These are phyloP conservation scores for Osmoderma eremita DNA, from an alignment of 2,888 invertebrate genomes.

Conservation along the genomic window DNA sequence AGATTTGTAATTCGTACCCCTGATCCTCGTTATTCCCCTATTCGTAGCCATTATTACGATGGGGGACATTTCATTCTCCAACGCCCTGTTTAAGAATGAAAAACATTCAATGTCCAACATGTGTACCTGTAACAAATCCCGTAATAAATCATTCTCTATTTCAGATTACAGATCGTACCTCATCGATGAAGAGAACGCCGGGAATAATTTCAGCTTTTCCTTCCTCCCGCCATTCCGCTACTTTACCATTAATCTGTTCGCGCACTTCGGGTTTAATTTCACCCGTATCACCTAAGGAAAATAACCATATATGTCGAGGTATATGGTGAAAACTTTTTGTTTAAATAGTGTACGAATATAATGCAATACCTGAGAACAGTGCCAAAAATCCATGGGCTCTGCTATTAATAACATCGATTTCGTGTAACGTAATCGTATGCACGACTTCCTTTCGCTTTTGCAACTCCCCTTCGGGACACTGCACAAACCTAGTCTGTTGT, in stretches of 20 bases:
- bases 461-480: conserved; percentile 97
- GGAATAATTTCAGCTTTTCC: conserved; percentile 99
- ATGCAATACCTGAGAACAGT: conserved; percentile 81
- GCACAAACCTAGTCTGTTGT: conserved; percentile 84
- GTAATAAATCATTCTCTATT: conserved; percentile 2
- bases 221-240: conserved; percentile 98
- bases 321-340: background rate
- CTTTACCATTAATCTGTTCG: conserved; percentile 94
- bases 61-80: conserved; percentile 97
- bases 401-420: conserved; percentile 99
- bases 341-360: too few relatives aligned
- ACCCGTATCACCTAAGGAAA: conserved; percentile 88
- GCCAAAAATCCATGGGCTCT: conserved; percentile 98
- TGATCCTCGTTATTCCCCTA: conserved; percentile 91
- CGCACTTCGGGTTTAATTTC: conserved; percentile 98
- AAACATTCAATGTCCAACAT: conserved; percentile 99
- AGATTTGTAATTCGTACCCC: conserved; percentile 92
- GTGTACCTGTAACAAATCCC: conserved; percentile 73
- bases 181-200: conserved; percentile 96
- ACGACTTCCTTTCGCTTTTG: conserved; percentile 98
- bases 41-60: conserved; percentile 99
- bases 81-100: conserved; percentile 95
- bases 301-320: conserved; percentile 13
- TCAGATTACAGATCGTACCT: conserved; percentile 69
- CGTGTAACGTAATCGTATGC: conserved; percentile 98